These are phyloP conservation scores for Tribolium freemani DNA, from an alignment of 2,888 invertebrate species.

Conservation along the genomic window DNA sequence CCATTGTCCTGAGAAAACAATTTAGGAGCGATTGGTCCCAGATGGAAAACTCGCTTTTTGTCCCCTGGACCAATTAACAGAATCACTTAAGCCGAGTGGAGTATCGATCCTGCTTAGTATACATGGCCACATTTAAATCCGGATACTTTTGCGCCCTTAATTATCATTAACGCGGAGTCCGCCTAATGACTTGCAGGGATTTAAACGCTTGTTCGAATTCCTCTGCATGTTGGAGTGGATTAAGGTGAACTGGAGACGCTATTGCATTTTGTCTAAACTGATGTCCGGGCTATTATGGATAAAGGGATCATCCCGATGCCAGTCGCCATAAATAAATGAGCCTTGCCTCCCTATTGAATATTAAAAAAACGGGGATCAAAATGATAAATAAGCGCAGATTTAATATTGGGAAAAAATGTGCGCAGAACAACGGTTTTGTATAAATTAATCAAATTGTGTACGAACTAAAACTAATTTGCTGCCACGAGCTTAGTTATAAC, in stretches of 20 bases:
- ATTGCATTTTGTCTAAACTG: neutral
- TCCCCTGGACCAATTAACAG: conserved; percentile 35
- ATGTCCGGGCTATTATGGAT: no score
- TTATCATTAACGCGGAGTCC: conserved; percentile 36
- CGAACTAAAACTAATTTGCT: no score
- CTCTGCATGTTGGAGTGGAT: conserved; percentile 7
- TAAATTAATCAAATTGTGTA: no score
- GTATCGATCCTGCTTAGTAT: conserved; percentile 39
- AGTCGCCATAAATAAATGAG: no score
- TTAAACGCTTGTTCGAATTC: conserved; percentile 41
- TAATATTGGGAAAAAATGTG: no score
- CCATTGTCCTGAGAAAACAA: neutral
- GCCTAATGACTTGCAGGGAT: conserved; percentile 39
- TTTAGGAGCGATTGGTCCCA: conserved; percentile 23
- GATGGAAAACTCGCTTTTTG: conserved; percentile 25
- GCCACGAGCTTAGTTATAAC: no score
- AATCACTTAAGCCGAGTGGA: conserved; percentile 34
- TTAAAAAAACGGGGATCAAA: no score
- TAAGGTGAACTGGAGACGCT: neutral
- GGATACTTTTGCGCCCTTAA: conserved; percentile 33
- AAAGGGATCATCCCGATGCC: no score
- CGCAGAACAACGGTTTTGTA: no score
- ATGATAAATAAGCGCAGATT: no score
- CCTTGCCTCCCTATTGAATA: no score
- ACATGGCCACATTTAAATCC: conserved; percentile 36